These are phyloP conservation scores for Heliconius eleuchia DNA, from an alignment of 1,140 invertebrate genomes.

Conservation along the genomic window DNA sequence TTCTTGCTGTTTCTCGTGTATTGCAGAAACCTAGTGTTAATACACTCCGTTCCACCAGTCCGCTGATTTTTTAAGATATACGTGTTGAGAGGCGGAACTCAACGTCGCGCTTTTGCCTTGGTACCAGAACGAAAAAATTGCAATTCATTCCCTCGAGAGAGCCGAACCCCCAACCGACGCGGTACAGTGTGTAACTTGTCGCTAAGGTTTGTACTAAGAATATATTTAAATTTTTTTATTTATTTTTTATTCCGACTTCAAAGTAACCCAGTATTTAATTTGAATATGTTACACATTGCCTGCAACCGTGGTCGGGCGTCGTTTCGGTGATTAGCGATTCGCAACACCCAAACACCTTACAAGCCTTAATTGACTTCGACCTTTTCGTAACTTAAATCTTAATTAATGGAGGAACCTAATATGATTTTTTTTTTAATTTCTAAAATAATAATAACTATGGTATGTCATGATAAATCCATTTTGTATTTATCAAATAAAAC, in stretches of 20 bases:
- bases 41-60: neutral
- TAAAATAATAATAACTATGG: neutral
- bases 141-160: no score
- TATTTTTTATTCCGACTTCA: neutral
- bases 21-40: neutral
- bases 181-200: no score
- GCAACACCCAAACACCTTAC: constrained; percentile 53
- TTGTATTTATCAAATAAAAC: no score
- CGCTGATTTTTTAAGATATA: neutral
- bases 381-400: constrained; percentile 32
- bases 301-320: constrained; percentile 31
- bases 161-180: no score
- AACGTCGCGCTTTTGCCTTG: neutral
- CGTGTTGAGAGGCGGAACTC: no score
- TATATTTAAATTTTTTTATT: neutral
- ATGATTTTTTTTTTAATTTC: neutral
- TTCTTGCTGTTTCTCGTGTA: neutral
- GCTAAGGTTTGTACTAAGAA: no score
- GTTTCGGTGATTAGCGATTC: constrained; percentile 71
- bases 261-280: constrained; percentile 10
- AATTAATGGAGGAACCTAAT: constrained; percentile 37
- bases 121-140: neutral
- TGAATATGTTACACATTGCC: constrained; percentile 23
- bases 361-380: constrained; percentile 54
- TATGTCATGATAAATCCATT: no score